Conservation (phyloP, 2,888 invertebrate species). For the Athetis lepigone region DNA sequence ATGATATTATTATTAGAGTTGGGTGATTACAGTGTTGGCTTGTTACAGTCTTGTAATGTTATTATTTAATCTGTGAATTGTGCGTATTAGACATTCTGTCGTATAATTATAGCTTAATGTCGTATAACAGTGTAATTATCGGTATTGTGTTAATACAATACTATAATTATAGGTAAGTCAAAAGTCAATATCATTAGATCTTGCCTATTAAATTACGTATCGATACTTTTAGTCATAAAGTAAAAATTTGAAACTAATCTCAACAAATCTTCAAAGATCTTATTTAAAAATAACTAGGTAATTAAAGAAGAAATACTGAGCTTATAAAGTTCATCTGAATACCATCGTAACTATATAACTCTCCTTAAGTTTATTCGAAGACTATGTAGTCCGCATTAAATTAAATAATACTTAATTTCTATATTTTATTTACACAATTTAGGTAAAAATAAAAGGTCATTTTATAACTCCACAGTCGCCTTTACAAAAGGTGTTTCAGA, state of each 20-base stretch:
- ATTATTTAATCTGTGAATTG: constrained; percentile 8
- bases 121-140: too few species aligned
- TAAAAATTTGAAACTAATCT: not conserved
- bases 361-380: constrained; percentile 20
- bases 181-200: not conserved
- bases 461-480: constrained; percentile 50
- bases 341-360: constrained; percentile 43
- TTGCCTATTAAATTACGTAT: constrained; percentile 1
- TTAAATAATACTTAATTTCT: constrained; percentile 55
- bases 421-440: constrained; percentile 44
- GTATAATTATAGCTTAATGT: too few species aligned
- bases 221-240: not conserved
- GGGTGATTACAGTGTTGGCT: constrained; percentile 16
- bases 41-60: constrained; percentile 12
- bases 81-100: too few species aligned
- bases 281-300: constrained; percentile 10
- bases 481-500: constrained; percentile 66
- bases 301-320: constrained; percentile 19
- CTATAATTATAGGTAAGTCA: not conserved
- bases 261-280: constrained; percentile 13
- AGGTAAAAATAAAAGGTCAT: constrained; percentile 46
- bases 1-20: constrained; percentile 29
- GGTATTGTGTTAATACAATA: not conserved
- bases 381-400: constrained; percentile 39
- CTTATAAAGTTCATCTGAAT: constrained; percentile 20